phyloP scores from a whole-genome alignment of 2,113 vertebrate species.

The Circaetus cinerascens region DNA sequence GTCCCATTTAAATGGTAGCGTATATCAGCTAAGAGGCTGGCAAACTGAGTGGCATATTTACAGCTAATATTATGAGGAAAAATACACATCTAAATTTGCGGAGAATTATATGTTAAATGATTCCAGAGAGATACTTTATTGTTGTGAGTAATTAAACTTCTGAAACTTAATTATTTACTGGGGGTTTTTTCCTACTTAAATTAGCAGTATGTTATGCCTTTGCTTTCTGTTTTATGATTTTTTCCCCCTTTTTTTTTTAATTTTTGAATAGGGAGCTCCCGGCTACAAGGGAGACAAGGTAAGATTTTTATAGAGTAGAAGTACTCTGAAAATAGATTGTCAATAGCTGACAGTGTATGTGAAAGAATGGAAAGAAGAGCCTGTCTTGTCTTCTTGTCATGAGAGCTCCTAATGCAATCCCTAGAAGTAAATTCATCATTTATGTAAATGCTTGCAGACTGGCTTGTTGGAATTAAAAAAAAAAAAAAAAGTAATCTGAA shows the following conservation, averaged over 20 bases:
- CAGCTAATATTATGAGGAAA: neutral
- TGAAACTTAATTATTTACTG: neutral
- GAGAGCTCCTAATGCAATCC: neutral
- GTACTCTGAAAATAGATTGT: neutral
- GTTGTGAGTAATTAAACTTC: neutral
- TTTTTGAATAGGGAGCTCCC: constrained; percentile 74
- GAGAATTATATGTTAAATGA: neutral
- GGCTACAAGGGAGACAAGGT: constrained; percentile 88
- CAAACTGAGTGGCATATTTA: neutral
- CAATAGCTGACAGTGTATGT: neutral
- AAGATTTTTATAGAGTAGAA: constrained; percentile 6
- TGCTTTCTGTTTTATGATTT: neutral
- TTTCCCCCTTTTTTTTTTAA: neutral
- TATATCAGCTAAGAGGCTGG: neutral
- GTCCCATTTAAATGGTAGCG: neutral
- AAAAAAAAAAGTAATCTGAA: neutral
- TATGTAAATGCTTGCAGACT: neutral
- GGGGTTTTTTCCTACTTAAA: neutral
- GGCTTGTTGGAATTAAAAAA: neutral
- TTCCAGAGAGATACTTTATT: neutral
- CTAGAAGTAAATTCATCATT: neutral
- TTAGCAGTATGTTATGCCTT: neutral
- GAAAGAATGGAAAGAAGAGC: neutral
- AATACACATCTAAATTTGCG: neutral
- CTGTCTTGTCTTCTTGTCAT: neutral